Conservation (phyloP, 2,888 invertebrate species). For the Ectemnius continuus region DNA sequence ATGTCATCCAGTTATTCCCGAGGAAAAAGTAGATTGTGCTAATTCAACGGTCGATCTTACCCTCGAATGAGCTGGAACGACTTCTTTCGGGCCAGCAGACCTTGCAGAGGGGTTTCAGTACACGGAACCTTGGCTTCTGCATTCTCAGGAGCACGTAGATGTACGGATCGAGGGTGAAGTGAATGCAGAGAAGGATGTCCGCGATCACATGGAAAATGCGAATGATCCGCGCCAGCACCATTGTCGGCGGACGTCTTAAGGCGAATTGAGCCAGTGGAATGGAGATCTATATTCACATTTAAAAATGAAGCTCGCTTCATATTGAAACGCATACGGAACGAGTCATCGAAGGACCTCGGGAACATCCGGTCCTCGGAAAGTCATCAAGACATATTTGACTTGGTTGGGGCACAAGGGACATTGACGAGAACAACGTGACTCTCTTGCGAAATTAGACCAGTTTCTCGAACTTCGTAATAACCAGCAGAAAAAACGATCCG, state of each 20-base stretch:
- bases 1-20: too few species aligned
- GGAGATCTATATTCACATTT: conserved; percentile 79
- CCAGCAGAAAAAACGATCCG: too few species aligned
- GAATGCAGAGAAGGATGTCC: conserved; percentile 87
- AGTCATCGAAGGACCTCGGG: conserved; percentile 8
- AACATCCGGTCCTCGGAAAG: conserved; percentile 14
- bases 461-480: too few species aligned
- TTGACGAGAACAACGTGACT: too few species aligned
- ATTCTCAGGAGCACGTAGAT: conserved; percentile 87
- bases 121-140: conserved; percentile 69
- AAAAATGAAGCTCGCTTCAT: too few species aligned
- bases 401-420: not conserved
- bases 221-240: conserved; percentile 59
- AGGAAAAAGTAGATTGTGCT: too few species aligned
- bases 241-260: conserved; percentile 56
- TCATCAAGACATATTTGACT: not conserved
- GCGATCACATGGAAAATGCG: conserved; percentile 81
- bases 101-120: conserved; percentile 72
- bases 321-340: too few species aligned
- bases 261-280: conserved; percentile 82
- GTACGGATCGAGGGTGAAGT: conserved; percentile 91
- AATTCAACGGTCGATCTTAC: conserved; percentile 42
- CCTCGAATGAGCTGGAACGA: conserved; percentile 72
- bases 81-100: conserved; percentile 72
- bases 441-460: too few species aligned